phyloP scores from a whole-genome alignment of 92 coral and sea anemone species.

The Pocillopora meandrina region DNA sequence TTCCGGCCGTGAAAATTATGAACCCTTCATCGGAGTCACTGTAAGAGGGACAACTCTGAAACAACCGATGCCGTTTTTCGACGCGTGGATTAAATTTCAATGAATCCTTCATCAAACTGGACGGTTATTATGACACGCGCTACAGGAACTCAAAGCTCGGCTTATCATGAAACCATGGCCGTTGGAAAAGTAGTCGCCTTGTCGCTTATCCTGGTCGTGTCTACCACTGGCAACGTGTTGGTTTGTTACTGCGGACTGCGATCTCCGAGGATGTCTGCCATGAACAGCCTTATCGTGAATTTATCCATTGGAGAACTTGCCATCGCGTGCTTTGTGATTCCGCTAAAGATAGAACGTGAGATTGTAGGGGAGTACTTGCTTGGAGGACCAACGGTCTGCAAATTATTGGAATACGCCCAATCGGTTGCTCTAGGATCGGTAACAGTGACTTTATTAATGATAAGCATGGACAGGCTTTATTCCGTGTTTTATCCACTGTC shows the following conservation, averaged over 20 bases:
- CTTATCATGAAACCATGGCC: conserved; percentile 22
- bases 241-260: conserved; percentile 95
- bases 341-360: conserved; percentile 79
- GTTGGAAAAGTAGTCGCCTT: conserved; percentile 83
- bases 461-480: conserved; percentile 86
- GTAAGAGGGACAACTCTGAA: neutral
- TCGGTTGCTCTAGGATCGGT: conserved; percentile 88
- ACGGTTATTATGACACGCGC: conserved; percentile 20
- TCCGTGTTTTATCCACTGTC: conserved; percentile 86
- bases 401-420: conserved; percentile 85
- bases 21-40: neutral
- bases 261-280: conserved; percentile 90
- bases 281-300: conserved; percentile 95
- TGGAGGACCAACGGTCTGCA: conserved; percentile 76
- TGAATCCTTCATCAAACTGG: conserved; percentile 28
- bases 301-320: conserved; percentile 88
- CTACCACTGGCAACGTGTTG: conserved; percentile 79
- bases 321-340: conserved; percentile 74
- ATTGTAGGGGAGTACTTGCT: conserved; percentile 65
- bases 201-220: conserved; percentile 66
- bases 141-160: conserved; percentile 15
- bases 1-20: conserved; percentile 1
- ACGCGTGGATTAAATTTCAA: neutral
- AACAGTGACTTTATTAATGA: conserved; percentile 78
- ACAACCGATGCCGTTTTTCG: neutral